Conservation (phyloP, 1,140 invertebrate species). For the Drosophila malerkotliana region DNA sequence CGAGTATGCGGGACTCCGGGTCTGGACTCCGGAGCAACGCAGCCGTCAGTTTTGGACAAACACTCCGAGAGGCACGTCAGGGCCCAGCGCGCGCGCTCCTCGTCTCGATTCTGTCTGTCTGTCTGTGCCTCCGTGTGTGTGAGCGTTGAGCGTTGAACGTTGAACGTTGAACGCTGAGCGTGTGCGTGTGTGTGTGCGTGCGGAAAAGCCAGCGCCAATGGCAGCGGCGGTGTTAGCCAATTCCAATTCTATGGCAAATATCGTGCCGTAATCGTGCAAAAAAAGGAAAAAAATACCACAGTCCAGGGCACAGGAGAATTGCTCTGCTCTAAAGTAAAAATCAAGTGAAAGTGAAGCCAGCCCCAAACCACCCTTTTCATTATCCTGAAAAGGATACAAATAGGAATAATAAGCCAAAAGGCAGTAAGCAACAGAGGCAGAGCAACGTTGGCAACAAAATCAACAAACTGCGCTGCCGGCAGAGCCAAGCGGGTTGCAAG, state of each 20-base stretch:
- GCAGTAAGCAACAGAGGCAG: slow-evolving; percentile 18
- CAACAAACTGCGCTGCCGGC: slow-evolving; percentile 13
- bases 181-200: slow-evolving; percentile 31
- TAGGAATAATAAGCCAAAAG: background rate
- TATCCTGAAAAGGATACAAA: slow-evolving; percentile 11
- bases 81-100: slow-evolving; percentile 75
- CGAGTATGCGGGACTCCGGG: slow-evolving; percentile 21
- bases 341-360: slow-evolving; percentile 48
- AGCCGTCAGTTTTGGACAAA: slow-evolving; percentile 79
- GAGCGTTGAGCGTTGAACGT: slow-evolving; percentile 22
- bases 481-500: slow-evolving; percentile 20
- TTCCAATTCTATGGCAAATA: slow-evolving; percentile 60
- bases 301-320: slow-evolving; percentile 16
- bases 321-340: slow-evolving; percentile 24
- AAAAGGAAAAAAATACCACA: slow-evolving; percentile 19
- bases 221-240: slow-evolving; percentile 52
- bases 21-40: slow-evolving; percentile 37
- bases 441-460: slow-evolving; percentile 43
- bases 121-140: slow-evolving; percentile 36
- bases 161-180: slow-evolving; percentile 27
- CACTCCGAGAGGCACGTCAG: slow-evolving; percentile 82
- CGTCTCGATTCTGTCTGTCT: slow-evolving; percentile 65
- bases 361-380: slow-evolving; percentile 1
- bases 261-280: slow-evolving; percentile 66
- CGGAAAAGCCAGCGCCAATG: slow-evolving; percentile 30